Base-by-base conservation (phyloP, 2,797 vertebrate species). In the Sphaeramia orbicularis region DNA sequence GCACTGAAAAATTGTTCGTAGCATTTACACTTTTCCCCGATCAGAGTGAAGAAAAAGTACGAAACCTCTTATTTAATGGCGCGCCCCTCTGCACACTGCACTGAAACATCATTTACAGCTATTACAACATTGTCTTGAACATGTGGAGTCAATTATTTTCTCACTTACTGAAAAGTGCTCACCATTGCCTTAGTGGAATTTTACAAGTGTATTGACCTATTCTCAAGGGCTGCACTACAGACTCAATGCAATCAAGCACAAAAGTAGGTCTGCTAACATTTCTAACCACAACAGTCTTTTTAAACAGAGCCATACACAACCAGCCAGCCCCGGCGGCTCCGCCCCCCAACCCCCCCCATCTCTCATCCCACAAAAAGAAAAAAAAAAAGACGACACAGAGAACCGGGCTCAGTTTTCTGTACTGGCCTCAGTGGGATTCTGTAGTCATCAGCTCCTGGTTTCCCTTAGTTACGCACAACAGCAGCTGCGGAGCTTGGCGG, bases 391-490 rank as follows among this genome's bases (percentile, higher is more conserved):
- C 10, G 44, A 32, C 66, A 47, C 60, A 75, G 72, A 71, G 63
- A n/a, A n/a, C n/a, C n/a, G n/a, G 76, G 76, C 87, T 91, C 82
- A 52, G 75, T 84, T 91, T 85, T 80, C 81, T 76, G 50, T 44
- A 62, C 69, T 58, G 78, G 86, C 83, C 90, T 89, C 78, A n/a
- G 74, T 56, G 92, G 92, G 89, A 93, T 89, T 83, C 69, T 68
- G 58, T 54, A 78, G 82, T 92, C 93, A 92, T 91, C 92, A 91
- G 93, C 89, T 92, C 85, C 91, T 83, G 89, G 93, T 94, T 94
- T 94, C 94, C 95, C 93, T 93, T 92, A 94, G 95, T 95, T 94
- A 96, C 94, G 93, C 95, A 93, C 91, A 92, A 95, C 94, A 95
- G 96, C 97, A 97, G 96, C 96, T 97, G 96, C 83, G 84, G 70